Evolutionary conservation across 2,797 vertebrate species (phyloP).

Genomic region (Telmatherina bonti): DNA sequence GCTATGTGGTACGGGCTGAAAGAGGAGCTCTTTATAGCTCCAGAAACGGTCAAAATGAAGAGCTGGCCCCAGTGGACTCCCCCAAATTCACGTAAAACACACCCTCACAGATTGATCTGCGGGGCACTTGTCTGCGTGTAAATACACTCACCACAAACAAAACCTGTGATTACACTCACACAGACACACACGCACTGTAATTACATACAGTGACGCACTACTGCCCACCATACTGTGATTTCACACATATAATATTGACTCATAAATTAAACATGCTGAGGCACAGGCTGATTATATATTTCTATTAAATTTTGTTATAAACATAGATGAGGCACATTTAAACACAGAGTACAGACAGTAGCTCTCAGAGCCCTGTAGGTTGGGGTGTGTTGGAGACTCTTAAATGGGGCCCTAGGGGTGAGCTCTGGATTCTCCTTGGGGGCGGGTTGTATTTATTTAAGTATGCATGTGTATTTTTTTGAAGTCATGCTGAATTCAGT

Average conservation of each 20-base stretch:
- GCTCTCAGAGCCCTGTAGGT: slow-evolving; percentile 39
- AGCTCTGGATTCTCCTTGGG: slow-evolving; percentile 44
- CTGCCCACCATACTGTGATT: slow-evolving; percentile 50
- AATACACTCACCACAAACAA: slow-evolving; percentile 50
- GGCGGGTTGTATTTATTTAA: slow-evolving; percentile 68
- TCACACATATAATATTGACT: slow-evolving; percentile 56
- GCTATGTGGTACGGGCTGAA: slow-evolving; percentile 63
- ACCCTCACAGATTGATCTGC: slow-evolving; percentile 19
- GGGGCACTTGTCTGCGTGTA: slow-evolving; percentile 29
- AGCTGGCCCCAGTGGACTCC: slow-evolving; percentile 48
- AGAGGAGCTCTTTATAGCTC: slow-evolving; percentile 66
- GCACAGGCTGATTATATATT: slow-evolving; percentile 55
- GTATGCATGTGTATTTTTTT: slow-evolving; percentile 49
- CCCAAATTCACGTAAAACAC: slow-evolving; percentile 53
- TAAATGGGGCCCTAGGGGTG: slow-evolving; percentile 53
- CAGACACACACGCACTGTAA: slow-evolving; percentile 57
- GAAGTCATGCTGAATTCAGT: slow-evolving; percentile 57
- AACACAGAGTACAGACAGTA: slow-evolving; percentile 28
- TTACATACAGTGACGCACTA: slow-evolving; percentile 71
- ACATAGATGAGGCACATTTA: slow-evolving; percentile 52
- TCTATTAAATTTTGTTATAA: slow-evolving; percentile 49
- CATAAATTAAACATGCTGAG: slow-evolving; percentile 62
- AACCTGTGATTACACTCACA: slow-evolving; percentile 70
- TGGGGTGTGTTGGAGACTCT: slow-evolving; percentile 30
- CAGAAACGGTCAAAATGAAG: slow-evolving; percentile 59